Evolutionary conservation across 2,888 invertebrate genomes (phyloP), one percentile per base, ranked within the genome.

Genomic region (Tetragonisca angustula): DNA sequence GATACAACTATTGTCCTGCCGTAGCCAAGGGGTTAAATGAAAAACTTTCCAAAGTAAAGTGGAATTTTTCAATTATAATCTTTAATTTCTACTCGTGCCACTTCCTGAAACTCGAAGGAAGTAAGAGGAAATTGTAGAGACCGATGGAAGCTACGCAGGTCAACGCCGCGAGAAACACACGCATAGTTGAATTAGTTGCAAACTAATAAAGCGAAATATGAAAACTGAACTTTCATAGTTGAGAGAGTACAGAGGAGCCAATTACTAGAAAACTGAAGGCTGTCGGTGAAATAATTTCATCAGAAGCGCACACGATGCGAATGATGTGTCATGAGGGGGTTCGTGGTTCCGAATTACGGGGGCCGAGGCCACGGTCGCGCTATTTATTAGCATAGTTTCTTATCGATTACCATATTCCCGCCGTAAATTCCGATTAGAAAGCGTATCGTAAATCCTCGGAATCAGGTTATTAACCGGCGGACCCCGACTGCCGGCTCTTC

Each of bases 301-400:
- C 36, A n/a, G 65, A 56, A 0, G 27, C 43, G 9, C 43, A 9
- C 43, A 11, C 56, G 69, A 61, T 1, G 19, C n/a, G 11, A 36
- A 17, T 50, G 76, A 69, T 56, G 74, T 32, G 65, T 83, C 78
- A 74, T 73, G 50, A 67, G 82, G 43, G 32, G 82, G 43, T 49
- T 32, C 81, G 52, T 43, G 67, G 61, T 59, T 56, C 68, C 32
- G 56, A 77, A 79, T 81, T 75, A 77, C 85, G 68, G 19, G 19
- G 67, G 24, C 17, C 43, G 17, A 32, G 4, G 69, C 19, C 52
- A 61, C 62, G 70, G 59, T 49, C 67, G 27, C 52, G 62, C 81
- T 84, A 84, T 84, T 83, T 84, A 84, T 84, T 83, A 83, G 79
- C 84, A 84, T 83, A 83, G 81, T 85, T 81, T 81, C 84, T 84